These are phyloP conservation scores for Nesidiocoris tenuis DNA, from an alignment of 2,888 invertebrate genomes.

Conservation along the genomic window DNA sequence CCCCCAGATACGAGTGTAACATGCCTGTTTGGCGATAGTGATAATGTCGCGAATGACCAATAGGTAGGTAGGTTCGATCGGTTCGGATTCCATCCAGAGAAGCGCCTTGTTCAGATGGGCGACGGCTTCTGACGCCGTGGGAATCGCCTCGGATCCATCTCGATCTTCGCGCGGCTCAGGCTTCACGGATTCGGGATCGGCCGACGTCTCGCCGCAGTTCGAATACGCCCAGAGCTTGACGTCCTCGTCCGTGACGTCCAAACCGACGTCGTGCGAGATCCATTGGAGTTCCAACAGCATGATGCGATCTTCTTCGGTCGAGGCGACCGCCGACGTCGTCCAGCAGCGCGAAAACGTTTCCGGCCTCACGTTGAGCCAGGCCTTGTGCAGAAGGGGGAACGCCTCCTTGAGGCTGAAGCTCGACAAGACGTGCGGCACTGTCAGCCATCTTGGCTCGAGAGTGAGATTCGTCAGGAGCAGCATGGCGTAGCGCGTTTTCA, in stretches of 20 bases:
- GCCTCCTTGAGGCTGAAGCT: constrained; percentile 56
- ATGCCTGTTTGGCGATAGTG: constrained; percentile 53
- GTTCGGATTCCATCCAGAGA: constrained; percentile 58
- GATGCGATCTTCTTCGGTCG: constrained; percentile 50
- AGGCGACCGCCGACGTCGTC: constrained; percentile 45
- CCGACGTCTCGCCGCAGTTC: constrained; percentile 4
- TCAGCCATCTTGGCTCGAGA: constrained; percentile 49
- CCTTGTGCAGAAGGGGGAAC: constrained; percentile 56
- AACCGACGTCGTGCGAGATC: constrained; percentile 53
- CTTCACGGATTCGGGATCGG: constrained; percentile 44
- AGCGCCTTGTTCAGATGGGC: constrained; percentile 56
- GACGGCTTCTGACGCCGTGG: constrained; percentile 55
- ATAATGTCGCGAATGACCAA: constrained; percentile 52
- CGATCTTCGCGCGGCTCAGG: constrained; percentile 48
- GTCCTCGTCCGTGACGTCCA: constrained; percentile 53
- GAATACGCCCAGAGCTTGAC: constrained; percentile 51
- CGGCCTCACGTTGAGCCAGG: constrained; percentile 56
- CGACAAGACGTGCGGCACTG: constrained; percentile 51
- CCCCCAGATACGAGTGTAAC: too few species aligned
- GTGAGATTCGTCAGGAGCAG: constrained; percentile 51
- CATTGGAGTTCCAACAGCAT: constrained; percentile 53
- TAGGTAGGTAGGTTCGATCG: constrained; percentile 55
- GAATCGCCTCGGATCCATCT: constrained; percentile 50
- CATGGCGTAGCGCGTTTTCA: constrained; percentile 55
- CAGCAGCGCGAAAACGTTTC: constrained; percentile 56